A percentile compares a stretch with the other conserved stretches of the same genome.
Conservation (phyloP, 2,113 vertebrate species). For the Ascaphus truei region DNA sequence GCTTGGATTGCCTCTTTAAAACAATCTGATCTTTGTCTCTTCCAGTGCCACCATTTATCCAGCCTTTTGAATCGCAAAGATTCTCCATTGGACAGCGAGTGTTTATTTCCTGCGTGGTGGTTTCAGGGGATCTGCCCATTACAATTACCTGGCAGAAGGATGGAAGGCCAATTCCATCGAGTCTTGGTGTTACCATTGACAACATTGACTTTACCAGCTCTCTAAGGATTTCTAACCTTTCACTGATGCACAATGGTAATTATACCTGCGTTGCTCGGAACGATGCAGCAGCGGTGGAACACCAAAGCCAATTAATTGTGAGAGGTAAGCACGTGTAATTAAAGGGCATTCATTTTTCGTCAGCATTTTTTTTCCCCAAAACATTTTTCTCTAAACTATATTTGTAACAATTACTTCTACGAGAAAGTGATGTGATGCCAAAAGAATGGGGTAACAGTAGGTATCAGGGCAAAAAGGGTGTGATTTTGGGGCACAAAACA, state of each 20-base stretch:
- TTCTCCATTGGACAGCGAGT: slow-evolving; percentile 96
- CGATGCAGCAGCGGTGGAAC: slow-evolving; percentile 88
- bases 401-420: too few relatives aligned
- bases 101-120: slow-evolving; percentile 96
- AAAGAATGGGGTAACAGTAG: too few relatives aligned
- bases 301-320: slow-evolving; percentile 94
- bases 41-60: slow-evolving; percentile 93
- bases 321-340: slow-evolving; percentile 70
- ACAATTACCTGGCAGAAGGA: slow-evolving; percentile 99
- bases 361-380: too few relatives aligned
- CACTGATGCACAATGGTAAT: slow-evolving; percentile 93
- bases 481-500: too few relatives aligned
- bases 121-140: slow-evolving; percentile 92
- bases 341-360: too few relatives aligned
- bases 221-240: slow-evolving; percentile 90
- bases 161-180: slow-evolving; percentile 83
- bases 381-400: too few relatives aligned
- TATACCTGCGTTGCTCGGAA: slow-evolving; percentile 98
- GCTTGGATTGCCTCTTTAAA: too few relatives aligned
- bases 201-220: slow-evolving; percentile 98
- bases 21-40: slow-evolving; percentile 29
- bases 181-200: slow-evolving; percentile 93
- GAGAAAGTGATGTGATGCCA: too few relatives aligned
- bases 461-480: too few relatives aligned
- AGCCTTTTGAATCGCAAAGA: slow-evolving; percentile 93